A percentile compares a stretch with the other conserved stretches of the same genome.
Conservation (phyloP, 2,888 invertebrate species). For the Acronicta leporina region DNA sequence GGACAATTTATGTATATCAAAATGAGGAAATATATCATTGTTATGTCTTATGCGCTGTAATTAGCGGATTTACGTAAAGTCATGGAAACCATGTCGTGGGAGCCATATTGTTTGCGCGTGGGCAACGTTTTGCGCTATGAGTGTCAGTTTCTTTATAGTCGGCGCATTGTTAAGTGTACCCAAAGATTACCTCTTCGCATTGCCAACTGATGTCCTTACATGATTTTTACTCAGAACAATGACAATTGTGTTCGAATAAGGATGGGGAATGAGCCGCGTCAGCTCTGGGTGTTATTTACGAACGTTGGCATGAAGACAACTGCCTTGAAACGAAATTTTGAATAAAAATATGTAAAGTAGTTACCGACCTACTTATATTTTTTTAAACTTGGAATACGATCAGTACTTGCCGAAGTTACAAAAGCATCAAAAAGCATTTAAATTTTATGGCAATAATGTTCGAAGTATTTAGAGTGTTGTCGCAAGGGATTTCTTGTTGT, state of each 20-base stretch:
- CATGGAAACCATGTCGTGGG: constrained; percentile 87
- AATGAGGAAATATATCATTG: constrained; percentile 75
- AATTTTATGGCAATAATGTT: constrained; percentile 21
- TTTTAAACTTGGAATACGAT: too few species aligned
- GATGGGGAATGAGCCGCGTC: constrained; percentile 37
- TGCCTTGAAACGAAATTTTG: neutral
- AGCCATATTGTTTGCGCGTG: constrained; percentile 75
- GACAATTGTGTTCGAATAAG: constrained; percentile 72
- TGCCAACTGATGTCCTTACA: constrained; percentile 76
- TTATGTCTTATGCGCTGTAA: constrained; percentile 76
- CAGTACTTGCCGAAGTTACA: neutral
- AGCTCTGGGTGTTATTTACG: constrained; percentile 31
- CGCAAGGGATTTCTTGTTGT: constrained; percentile 46
- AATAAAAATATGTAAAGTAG: neutral
- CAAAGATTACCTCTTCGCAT: constrained; percentile 59
- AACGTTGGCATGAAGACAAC: constrained; percentile 10
- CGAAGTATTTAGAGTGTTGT: constrained; percentile 19
- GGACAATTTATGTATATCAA: constrained; percentile 55
- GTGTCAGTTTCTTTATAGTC: constrained; percentile 59
- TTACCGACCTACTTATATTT: neutral
- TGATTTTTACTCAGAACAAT: constrained; percentile 71
- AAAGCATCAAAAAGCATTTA: constrained; percentile 21
- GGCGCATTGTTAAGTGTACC: constrained; percentile 65
- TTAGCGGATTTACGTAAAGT: constrained; percentile 84
- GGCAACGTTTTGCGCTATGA: constrained; percentile 44